Base-by-base conservation (phyloP, 2,797 vertebrate species). In the Cossypha dichroa region DNA sequence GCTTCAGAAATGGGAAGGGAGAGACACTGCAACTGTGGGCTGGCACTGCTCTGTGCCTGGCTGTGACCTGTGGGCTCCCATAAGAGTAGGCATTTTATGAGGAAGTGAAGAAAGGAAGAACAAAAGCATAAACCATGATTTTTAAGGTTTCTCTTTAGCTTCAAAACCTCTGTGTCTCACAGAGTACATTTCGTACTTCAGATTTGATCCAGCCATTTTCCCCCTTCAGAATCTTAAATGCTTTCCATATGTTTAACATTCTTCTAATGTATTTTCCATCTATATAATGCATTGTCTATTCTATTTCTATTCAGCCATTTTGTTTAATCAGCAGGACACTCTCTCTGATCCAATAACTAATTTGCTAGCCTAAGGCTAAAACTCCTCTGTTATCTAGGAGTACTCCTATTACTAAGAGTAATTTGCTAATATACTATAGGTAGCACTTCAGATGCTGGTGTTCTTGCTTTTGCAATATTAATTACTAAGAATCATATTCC, bases 401-500 rank as follows among this genome's bases (percentile, higher is more conserved):
- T 85, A 80, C 86, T 93, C 92, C 67, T 82, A 20, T 96, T 92
- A 87, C 95, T 83, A 55, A 46, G 69, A 89, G 66, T 58, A 88
- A 94, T 94, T 86, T 90, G 79, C 67, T 96, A 94, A 94, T 94
- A 96, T 68, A 69, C 77, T 68, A 29, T 58, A 73, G 55, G 84
- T 91, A 92, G 81, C 83, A 33, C n/a, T 81, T 77, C 83, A 96
- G 66, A 91, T 77, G 45, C 62, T 73, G 58, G 62, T 74, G 64
- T 52, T 72, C 36, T 73, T 60, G 41, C 87, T 93, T 95, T 91
- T 95, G 92, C 83, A 92, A 95, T 95, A 96, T 96, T 96, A 97
- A 96, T 96, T 90, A 94, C 86, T 36, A 74, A 88, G 88, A 91
- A 55, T 90, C 85, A 72, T 91, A 93, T 97, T 96, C 85, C 88